These are phyloP conservation scores for Eristalis arbustorum DNA, from an alignment of 2,888 invertebrate genomes.

Conservation along the genomic window DNA sequence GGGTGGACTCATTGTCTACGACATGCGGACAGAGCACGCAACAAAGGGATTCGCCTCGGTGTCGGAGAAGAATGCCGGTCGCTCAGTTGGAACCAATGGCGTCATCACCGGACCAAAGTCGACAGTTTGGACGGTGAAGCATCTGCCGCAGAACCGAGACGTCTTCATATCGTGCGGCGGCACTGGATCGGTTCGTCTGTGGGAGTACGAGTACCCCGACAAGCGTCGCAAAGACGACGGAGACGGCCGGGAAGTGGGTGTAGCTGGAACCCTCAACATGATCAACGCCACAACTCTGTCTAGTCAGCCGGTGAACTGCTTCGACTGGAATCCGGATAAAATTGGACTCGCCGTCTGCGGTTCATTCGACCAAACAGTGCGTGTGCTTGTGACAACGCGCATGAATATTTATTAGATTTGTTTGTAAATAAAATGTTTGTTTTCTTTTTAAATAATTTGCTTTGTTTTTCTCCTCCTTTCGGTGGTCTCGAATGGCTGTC, in stretches of 20 bases:
- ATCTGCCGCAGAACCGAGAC: conserved; percentile 96
- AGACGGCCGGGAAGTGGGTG: conserved; percentile 87
- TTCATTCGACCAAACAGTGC: conserved; percentile 93
- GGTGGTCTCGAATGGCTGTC: too few relatives aligned
- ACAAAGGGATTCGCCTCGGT: conserved; percentile 91
- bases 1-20: conserved; percentile 93
- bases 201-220: conserved; percentile 96
- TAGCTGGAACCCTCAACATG: conserved; percentile 87
- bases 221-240: conserved; percentile 86
- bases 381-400: conserved; percentile 93
- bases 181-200: conserved; percentile 93
- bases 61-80: conserved; percentile 79
- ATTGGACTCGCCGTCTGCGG: conserved; percentile 92
- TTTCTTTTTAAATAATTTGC: conserved; percentile 36
- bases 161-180: conserved; percentile 95
- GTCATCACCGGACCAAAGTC: conserved; percentile 85
- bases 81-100: conserved; percentile 79
- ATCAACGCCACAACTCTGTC: conserved; percentile 91
- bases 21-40: conserved; percentile 92
- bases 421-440: not conserved
- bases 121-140: conserved; percentile 93
- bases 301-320: conserved; percentile 92
- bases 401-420: conserved; percentile 85
- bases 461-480: conserved; percentile 1
- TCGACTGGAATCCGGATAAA: conserved; percentile 96